Conservation (phyloP, 2,888 invertebrate genomes). For the Alsophila aescularia region DNA sequence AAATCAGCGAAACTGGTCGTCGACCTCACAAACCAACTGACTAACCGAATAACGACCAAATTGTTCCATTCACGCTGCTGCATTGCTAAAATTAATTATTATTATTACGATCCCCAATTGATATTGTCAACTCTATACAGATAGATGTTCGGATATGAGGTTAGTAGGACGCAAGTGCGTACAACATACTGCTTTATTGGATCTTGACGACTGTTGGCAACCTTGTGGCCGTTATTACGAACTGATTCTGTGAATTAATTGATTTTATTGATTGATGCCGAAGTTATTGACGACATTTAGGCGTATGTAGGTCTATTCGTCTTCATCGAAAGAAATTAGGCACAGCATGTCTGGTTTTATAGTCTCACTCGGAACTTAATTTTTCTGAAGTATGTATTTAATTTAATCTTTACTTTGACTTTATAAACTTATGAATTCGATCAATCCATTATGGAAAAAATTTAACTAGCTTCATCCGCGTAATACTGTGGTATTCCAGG, state of each 20-base stretch:
- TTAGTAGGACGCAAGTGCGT: slow-evolving; percentile 55
- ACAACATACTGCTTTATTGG: slow-evolving; percentile 9
- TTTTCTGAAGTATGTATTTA: no score
- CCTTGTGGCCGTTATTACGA: slow-evolving; percentile 21
- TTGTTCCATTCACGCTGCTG: slow-evolving; percentile 51
- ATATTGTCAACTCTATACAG: slow-evolving; percentile 67
- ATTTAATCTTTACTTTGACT: no score
- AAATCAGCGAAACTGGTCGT: slow-evolving; percentile 45
- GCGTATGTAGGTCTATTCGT: slow-evolving; percentile 9
- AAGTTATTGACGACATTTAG: slow-evolving; percentile 20
- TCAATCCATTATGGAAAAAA: no score
- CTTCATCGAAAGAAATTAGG: slow-evolving; percentile 18
- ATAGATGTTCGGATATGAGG: slow-evolving; percentile 61
- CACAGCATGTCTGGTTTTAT: not conserved
- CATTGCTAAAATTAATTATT: slow-evolving; percentile 72
- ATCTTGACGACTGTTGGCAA: slow-evolving; percentile 6
- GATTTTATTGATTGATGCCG: slow-evolving; percentile 29
- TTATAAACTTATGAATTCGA: no score
- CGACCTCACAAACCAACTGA: slow-evolving; percentile 45
- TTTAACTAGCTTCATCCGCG: no score
- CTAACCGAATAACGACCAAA: slow-evolving; percentile 50
- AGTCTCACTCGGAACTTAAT: not conserved
- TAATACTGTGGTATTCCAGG: no score
- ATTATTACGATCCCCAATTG: slow-evolving; percentile 68
- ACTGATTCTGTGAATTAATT: slow-evolving; percentile 37